Base-by-base conservation (phyloP, 2,797 vertebrate genomes). In the Odontamblyopus lacepedii region DNA sequence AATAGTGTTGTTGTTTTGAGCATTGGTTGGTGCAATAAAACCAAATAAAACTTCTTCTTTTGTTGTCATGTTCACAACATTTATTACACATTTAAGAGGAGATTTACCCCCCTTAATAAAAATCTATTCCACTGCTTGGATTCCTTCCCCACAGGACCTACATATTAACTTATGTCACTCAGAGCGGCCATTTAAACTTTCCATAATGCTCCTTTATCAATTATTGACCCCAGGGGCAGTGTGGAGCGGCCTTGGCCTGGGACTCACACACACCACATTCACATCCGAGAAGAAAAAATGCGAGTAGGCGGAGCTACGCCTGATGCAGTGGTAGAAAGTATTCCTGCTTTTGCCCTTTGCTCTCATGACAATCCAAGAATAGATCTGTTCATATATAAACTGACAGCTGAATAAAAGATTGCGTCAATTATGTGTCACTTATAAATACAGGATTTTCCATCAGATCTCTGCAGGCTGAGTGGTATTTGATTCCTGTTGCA, bases 191-290 rank as follows among this genome's bases (percentile, higher is more conserved):
- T 87, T 85, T 87, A 81, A 86, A 86, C 80, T 82, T 87, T 84
- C 83, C 81, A 82, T 86, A 86, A 87, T 86, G 71, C 82, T 70
- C 59, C 76, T 79, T 79, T 87, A 86, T 91, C 82, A 91, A 89
- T 88, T 38, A 92, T 91, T 91, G 85, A 87, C 76, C 77, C 63
- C 72, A 48, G 59, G 53, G 60, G 26, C 23, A 44, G 71, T 74
- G 64, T 65, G 77, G 57, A 61, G 55, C 53, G 71, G 79, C 81
- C 79, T 83, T 80, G 69, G 57, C 41, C 68, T 59, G 66, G 15
- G 41, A 69, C 51, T 51, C 63, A 79, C 69, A 70, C 57, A 26
- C 81, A 69, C 72, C 69, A 75, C 73, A 23, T 71, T 69, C 41
- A 51, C 0, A 65, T 69, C 51, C 4, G 16, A 38, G 27, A 23